Percentiles rank a stretch among this genome's conserved stretches.
Evolutionary conservation across 2,797 vertebrate genomes (phyloP).

Genomic region (Myotis findleyi): DNA sequence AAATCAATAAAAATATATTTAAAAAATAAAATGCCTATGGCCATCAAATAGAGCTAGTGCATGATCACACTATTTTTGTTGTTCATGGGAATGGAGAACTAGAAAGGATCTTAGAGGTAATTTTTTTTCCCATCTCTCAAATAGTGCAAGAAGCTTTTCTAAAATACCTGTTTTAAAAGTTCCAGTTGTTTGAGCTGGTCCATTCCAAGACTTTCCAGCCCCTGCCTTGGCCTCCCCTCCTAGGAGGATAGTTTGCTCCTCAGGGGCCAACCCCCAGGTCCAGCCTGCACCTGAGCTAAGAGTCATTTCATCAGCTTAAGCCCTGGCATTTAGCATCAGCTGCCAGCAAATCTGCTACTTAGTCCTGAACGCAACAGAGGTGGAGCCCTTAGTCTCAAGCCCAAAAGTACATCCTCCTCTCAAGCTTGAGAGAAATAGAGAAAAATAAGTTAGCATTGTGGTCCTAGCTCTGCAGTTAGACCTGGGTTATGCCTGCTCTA

Average conservation of each 20-base stretch:
- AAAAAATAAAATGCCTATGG: neutral
- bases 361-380: neutral
- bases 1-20: too few species aligned
- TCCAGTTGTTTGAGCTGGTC: neutral
- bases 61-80: neutral
- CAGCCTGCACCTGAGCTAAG: neutral
- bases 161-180: neutral
- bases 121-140: slow-evolving; percentile 21
- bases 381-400: neutral
- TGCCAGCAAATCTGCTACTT: neutral
- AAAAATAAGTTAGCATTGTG: neutral
- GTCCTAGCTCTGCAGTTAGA: neutral
- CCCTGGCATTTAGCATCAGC: neutral
- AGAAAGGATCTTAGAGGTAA: slow-evolving; percentile 24
- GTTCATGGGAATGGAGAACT: neutral
- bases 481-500: neutral
- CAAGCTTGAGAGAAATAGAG: neutral
- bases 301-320: slow-evolving; percentile 5
- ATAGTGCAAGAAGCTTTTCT: slow-evolving; percentile 16
- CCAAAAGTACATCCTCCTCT: neutral
- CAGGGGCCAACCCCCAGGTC: neutral
- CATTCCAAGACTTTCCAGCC: neutral
- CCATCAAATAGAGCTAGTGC: neutral
- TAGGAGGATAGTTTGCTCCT: neutral
- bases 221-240: neutral